Base-by-base conservation (phyloP, 2,888 invertebrate species). In the Drosophila antonietae region DNA sequence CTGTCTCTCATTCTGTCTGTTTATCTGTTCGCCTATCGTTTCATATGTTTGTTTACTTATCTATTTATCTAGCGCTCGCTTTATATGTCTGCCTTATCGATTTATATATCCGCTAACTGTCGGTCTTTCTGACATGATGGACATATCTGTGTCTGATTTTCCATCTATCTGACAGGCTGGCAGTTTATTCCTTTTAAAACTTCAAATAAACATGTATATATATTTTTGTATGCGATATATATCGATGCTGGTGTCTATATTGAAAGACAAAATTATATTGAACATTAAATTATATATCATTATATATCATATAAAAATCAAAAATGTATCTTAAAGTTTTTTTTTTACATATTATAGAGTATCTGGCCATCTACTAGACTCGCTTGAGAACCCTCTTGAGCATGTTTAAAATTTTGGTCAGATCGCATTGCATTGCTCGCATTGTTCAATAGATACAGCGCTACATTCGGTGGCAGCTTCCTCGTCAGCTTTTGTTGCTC, bases 401-500 rank as follows among this genome's bases (percentile, higher is more conserved):
- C 20, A 43, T 44, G 33, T 53, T 41, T n/a, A 31, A 47, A 39
- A 62, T 59, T 78, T 78, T 66, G 60, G 63, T 49, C 49, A 44
- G 10, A 41, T 44, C 49, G 62, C 67, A 51, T 51, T 72, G 53
- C 78, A 81, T 78, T 68, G 61, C 62, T 76, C 66, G 53, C 64
- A 84, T 84, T 82, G 63, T 64, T 79, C 66, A 41, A 61, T 37
- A 28, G 23, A 37, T 23, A 53, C 44, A 12, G 47, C 70, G 47
- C 70, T 68, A 31, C 53, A 56, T 69, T 57, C 47, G 55, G 55
- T 35, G 59, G 64, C 58, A 66, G 89, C 89, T 83, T 83, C 83
- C 83, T 88, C 80, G 86, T 88, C 83, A 83, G 88, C 65, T 59
- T 49, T 68, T 51, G 52, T n/a, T 35, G 35, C 52, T 9, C 14